Percentiles rank a stretch among this genome's conserved stretches.
Conservation (phyloP, 2,888 invertebrate species). For the Cerceris rybyensis region DNA sequence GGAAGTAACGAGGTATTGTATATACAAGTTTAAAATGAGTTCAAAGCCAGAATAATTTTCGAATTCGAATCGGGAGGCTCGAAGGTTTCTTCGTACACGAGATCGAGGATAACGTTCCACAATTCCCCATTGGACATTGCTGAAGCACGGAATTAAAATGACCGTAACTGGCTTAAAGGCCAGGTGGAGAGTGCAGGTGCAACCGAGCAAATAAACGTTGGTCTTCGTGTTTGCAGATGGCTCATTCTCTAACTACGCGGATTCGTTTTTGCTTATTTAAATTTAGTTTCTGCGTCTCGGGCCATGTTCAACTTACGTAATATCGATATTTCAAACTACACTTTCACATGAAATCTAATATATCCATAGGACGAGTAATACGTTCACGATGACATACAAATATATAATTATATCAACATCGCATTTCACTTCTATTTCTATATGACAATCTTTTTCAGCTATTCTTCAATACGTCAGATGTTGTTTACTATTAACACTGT, state of each 20-base stretch:
- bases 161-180: constrained; percentile 36
- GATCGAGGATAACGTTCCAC: background rate
- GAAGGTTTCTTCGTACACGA: background rate
- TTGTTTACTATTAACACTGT: too few relatives aligned
- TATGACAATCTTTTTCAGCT: too few relatives aligned
- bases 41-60: background rate
- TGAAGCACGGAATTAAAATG: constrained; percentile 36
- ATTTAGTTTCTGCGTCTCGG: constrained; percentile 44
- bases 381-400: background rate
- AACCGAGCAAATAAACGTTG: constrained; percentile 25
- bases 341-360: background rate
- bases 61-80: background rate
- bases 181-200: constrained; percentile 65
- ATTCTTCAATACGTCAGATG: too few relatives aligned
- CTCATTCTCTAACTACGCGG: constrained; percentile 17
- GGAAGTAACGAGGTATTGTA: background rate
- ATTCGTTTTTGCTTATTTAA: constrained; percentile 50
- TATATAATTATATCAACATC: background rate
- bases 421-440: too few relatives aligned
- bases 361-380: background rate
- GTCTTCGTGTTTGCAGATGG: constrained; percentile 38
- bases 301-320: constrained; percentile 46
- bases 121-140: background rate
- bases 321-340: constrained; percentile 30
- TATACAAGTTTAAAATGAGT: background rate